A percentile compares a stretch with the other conserved stretches of the same genome.
phyloP scores from a whole-genome alignment of 1,140 invertebrate species.

The Tetragonula clypearis region DNA sequence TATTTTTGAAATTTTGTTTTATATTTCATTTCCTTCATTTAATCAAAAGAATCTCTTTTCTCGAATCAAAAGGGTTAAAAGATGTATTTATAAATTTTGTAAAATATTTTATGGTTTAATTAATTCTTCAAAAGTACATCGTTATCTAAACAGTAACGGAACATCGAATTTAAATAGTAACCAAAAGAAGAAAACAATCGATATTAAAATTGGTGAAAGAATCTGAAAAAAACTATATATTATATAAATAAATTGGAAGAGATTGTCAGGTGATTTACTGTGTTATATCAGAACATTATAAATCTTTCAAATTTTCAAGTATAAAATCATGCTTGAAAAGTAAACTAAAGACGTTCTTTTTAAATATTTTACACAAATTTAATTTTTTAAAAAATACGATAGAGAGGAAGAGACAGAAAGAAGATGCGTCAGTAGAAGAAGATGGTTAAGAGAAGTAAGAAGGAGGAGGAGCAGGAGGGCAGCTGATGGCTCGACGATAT shows the following conservation, averaged over 20 bases:
- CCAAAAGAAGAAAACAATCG: neutral
- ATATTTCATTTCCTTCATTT: no score
- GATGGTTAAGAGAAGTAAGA: neutral
- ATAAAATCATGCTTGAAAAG: neutral
- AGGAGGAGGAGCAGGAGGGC: conserved; percentile 32
- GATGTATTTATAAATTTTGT: no score
- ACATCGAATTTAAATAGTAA: neutral
- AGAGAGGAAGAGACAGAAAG: neutral
- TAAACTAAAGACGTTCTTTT: neutral
- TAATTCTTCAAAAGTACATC: no score
- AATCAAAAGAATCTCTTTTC: no score
- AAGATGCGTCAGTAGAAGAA: neutral
- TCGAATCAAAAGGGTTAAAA: no score
- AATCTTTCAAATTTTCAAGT: neutral
- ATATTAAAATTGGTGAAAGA: neutral
- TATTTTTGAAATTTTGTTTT: no score
- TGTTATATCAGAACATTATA: neutral
- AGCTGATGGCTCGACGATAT: conserved; percentile 73
- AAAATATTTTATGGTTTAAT: no score
- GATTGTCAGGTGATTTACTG: neutral
- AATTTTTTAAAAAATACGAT: conserved; percentile 31
- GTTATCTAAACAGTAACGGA: no score
- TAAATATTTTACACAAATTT: conserved; percentile 33
- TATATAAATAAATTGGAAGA: neutral
- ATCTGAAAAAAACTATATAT: neutral